phyloP scores from a whole-genome alignment of 2,888 invertebrate genomes.

The Seladonia tumulorum region DNA sequence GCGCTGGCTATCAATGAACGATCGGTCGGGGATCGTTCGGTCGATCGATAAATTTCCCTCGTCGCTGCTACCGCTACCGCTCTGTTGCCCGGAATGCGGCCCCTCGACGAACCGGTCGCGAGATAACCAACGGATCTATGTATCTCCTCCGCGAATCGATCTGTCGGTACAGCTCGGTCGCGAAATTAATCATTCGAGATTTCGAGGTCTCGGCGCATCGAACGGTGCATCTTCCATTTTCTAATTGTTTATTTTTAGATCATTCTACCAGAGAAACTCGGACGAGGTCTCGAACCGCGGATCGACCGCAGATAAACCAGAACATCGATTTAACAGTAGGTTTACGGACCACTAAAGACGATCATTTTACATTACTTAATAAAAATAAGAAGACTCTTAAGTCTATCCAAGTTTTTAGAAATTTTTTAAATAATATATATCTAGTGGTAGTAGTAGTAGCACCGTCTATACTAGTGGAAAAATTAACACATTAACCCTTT shows the following conservation, averaged over 20 bases:
- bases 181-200: background rate
- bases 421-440: too few relatives aligned
- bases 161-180: background rate
- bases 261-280: background rate
- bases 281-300: background rate
- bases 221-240: background rate
- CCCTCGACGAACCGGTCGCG: background rate
- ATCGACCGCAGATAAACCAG: background rate
- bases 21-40: background rate
- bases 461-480: too few relatives aligned
- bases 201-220: background rate
- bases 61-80: background rate
- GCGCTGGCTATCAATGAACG: background rate
- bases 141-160: background rate
- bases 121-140: background rate
- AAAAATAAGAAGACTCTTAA: too few relatives aligned
- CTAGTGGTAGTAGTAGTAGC: too few relatives aligned
- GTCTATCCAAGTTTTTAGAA: too few relatives aligned
- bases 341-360: too few relatives aligned
- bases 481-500: too few relatives aligned
- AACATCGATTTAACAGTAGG: background rate
- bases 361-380: too few relatives aligned
- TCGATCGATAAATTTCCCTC: background rate
- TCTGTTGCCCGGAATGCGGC: background rate
- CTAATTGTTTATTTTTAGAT: background rate